Conservation (phyloP, 2,113 vertebrate genomes). For the Stomatorhinus ivindoensis region DNA sequence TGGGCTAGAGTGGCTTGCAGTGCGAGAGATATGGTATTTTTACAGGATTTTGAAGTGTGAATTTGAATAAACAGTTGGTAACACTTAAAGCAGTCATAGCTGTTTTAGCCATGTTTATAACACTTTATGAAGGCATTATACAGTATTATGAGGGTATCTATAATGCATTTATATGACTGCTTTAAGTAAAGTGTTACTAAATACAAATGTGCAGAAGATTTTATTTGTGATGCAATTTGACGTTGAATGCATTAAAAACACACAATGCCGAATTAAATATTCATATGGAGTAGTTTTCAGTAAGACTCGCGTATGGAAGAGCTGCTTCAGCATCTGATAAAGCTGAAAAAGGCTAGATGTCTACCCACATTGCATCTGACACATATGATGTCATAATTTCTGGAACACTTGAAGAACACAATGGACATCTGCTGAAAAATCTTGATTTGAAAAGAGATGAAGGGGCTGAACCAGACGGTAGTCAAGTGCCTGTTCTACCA, state of each 20-base stretch:
- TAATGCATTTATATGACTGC: too few species aligned
- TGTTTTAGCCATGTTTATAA: too few species aligned
- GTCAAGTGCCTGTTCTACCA: not conserved
- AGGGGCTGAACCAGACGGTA: not conserved
- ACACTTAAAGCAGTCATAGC: too few species aligned
- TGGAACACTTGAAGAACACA: not conserved
- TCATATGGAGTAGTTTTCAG: not conserved
- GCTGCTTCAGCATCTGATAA: not conserved
- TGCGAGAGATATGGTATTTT: not conserved
- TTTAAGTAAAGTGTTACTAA: not conserved
- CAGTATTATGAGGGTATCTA: too few species aligned
- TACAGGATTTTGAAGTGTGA: not conserved
- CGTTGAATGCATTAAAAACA: not conserved
- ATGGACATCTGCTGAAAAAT: not conserved
- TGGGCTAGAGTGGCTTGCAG: not conserved
- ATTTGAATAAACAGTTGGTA: too few species aligned
- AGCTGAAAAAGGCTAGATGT: not conserved
- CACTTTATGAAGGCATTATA: too few species aligned
- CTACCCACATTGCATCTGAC: not conserved
- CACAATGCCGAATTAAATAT: not conserved
- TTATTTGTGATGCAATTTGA: not conserved
- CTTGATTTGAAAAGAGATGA: not conserved
- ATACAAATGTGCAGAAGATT: not conserved
- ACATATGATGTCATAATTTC: not conserved
- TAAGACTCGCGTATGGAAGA: not conserved